These are phyloP conservation scores for Xestia ashworthii DNA, from an alignment of 2,888 invertebrate species.

Conservation along the genomic window DNA sequence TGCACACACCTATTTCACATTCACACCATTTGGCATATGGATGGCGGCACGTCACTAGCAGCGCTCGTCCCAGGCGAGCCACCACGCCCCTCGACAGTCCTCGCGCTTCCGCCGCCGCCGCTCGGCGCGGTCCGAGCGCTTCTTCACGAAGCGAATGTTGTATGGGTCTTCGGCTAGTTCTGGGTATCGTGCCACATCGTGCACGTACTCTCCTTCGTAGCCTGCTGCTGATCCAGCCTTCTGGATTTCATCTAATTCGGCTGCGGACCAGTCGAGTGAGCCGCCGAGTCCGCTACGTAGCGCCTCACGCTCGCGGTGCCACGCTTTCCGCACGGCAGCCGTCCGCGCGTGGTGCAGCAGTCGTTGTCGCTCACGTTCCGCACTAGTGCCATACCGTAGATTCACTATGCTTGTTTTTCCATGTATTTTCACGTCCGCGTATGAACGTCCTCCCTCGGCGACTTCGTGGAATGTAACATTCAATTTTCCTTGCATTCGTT, in stretches of 20 bases:
- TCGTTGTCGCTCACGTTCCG: constrained; percentile 96
- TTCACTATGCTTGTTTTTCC: constrained; percentile 97
- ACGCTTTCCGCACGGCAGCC: constrained; percentile 96
- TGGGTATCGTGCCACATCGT: constrained; percentile 97
- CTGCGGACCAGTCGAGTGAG: constrained; percentile 95
- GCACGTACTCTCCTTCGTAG: constrained; percentile 97
- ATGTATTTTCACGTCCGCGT: constrained; percentile 97
- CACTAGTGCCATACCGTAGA: constrained; percentile 97
- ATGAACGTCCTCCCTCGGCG: constrained; percentile 94
- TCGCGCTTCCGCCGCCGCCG: constrained; percentile 94
- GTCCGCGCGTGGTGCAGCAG: constrained; percentile 97
- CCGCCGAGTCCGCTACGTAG: constrained; percentile 94
- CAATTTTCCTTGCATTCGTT: constrained; percentile 96
- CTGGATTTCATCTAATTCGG: constrained; percentile 96
- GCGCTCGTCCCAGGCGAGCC: constrained; percentile 86
- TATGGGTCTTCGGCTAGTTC: constrained; percentile 99
- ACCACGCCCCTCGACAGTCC: constrained; percentile 86
- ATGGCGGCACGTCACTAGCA: constrained; percentile 89
- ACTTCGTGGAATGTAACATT: constrained; percentile 98
- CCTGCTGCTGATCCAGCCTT: constrained; percentile 95
- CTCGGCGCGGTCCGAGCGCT: constrained; percentile 93
- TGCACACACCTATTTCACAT: constrained; percentile 81
- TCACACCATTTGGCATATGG: constrained; percentile 90
- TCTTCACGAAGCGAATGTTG: constrained; percentile 97
- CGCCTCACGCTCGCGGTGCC: constrained; percentile 97